Conservation (phyloP, 2,797 vertebrate genomes). For the Oreochromis mossambicus region DNA sequence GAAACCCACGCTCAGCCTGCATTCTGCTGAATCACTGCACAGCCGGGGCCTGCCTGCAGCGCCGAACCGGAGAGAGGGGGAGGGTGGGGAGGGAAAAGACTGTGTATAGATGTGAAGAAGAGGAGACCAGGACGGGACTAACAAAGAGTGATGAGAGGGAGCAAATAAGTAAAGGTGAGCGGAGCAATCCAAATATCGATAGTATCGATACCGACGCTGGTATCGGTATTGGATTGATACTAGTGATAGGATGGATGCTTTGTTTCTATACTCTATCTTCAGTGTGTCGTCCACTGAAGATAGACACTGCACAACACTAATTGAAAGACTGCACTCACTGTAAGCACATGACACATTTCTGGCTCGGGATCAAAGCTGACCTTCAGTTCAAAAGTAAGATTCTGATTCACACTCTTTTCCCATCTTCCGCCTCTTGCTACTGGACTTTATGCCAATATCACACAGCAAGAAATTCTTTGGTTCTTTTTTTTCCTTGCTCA, state of each 20-base stretch:
- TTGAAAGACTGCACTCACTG: not conserved
- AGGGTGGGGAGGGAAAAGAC: not conserved
- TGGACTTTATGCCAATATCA: not conserved
- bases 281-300: not conserved
- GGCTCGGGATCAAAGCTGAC: not conserved
- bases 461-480: not conserved
- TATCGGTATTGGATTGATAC: not conserved
- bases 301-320: not conserved
- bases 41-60: slow-evolving; percentile 46
- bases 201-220: not conserved
- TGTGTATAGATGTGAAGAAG: not conserved
- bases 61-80: not conserved
- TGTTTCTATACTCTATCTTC: not conserved
- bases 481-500: not conserved
- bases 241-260: not conserved
- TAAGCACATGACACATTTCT: not conserved
- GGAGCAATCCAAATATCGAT: not conserved
- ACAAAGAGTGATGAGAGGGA: slow-evolving; percentile 11
- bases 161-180: not conserved
- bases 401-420: not conserved
- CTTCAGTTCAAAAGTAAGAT: not conserved
- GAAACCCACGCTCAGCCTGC: slow-evolving; percentile 54
- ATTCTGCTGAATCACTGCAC: slow-evolving; percentile 71
- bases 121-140: slow-evolving; percentile 3
- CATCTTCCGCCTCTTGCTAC: not conserved